Base-by-base conservation (phyloP, 2,888 invertebrate genomes). In the Drosophila borborema region DNA sequence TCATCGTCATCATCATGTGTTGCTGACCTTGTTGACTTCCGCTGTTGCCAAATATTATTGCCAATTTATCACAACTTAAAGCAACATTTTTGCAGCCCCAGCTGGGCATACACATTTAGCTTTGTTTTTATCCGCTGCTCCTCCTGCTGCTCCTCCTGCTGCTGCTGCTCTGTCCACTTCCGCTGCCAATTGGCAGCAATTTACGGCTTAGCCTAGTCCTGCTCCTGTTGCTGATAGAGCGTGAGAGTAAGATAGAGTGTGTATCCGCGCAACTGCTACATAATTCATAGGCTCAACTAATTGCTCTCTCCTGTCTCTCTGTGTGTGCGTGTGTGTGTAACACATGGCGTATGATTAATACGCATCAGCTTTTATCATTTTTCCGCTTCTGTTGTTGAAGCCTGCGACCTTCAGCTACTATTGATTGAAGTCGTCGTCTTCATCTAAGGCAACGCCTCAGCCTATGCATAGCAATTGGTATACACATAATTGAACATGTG, bases 261-360 rank as follows among this genome's bases (percentile, higher is more conserved):
- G 38, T 59, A 61, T 64, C 58, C 64, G 31, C 56, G 20, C 55
- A 43, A 64, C 56, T 68, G 77, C 76, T 85, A 64, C 86, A 88
- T 80, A 77, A 88, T 88, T 85, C 76, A 78, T 71, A 63, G 71
- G 49, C 63, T 51, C 51, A 60, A 74, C 89, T 85, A 85, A 85
- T 88, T 85, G 85, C 54, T 36, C 46, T 12, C 9, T 18, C 40
- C 7, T 20, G 2, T 28, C 5, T 38, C 5, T 38, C 14, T 2
- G 0, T 45, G 8, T 14, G 3, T 20, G 31, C n/a, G 62, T 53
- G 62, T 53, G 31, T 48, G 41, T 59, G 75, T 54, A 71, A 74
- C 84, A 84, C 85, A 80, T 89, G 85, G 77, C 86, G 87, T 87
- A 89, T 89, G 86, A 89, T 86, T 89, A 87, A 87, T 86, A 75